Evolutionary conservation across 1,140 invertebrate genomes (phyloP).

Genomic region (Drosophila obscura): DNA sequence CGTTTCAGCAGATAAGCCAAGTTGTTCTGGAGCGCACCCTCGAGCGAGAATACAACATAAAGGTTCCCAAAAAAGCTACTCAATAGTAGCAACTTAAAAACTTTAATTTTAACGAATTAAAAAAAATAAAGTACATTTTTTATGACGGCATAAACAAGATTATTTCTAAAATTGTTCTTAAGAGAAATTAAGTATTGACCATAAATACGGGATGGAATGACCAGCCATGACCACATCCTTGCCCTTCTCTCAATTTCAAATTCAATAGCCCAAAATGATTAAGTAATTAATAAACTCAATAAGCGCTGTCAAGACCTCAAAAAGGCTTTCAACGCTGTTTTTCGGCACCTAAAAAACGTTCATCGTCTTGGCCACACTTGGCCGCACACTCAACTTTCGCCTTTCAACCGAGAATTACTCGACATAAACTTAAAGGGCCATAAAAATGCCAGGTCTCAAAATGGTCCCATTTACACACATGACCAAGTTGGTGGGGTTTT

Average conservation of each 20-base stretch:
- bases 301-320: conserved; percentile 7
- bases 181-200: no score
- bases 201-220: no score
- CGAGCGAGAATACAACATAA: conserved; percentile 61
- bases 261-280: conserved; percentile 35
- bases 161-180: no score
- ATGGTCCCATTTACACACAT: conserved; percentile 67
- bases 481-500: conserved; percentile 60
- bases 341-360: conserved; percentile 23
- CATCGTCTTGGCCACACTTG: conserved; percentile 43
- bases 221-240: no score
- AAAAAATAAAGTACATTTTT: not conserved
- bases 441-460: conserved; percentile 69
- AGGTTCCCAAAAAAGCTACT: conserved; percentile 29
- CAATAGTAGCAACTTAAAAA: not conserved
- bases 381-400: conserved; percentile 37
- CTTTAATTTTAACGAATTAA: not conserved
- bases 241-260: not conserved
- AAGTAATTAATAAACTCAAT: conserved; percentile 54
- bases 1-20: conserved; percentile 7
- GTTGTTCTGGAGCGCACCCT: conserved; percentile 49
- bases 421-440: conserved; percentile 74
- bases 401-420: conserved; percentile 60
- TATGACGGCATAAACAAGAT: no score
- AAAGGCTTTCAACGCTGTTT: conserved; percentile 14